Conservation (phyloP, 2,797 vertebrate species). For the Melanotaenia trifasciata region DNA sequence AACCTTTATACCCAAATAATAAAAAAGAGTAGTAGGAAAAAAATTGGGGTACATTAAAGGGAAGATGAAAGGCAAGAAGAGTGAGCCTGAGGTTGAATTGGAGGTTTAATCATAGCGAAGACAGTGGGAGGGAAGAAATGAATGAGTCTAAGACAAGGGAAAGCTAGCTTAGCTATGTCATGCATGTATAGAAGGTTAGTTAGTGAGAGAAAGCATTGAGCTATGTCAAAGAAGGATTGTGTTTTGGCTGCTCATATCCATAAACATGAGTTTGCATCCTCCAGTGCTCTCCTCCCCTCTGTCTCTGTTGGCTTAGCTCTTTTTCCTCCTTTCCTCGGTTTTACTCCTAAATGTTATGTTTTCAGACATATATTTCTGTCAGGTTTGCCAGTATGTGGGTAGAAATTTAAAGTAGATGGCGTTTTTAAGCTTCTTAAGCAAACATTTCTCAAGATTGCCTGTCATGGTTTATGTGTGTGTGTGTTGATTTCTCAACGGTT, state of each 20-base stretch:
- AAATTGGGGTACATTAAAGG: not conserved
- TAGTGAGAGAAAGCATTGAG: slow-evolving; percentile 45
- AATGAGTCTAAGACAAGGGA: slow-evolving; percentile 38
- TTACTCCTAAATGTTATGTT: not conserved
- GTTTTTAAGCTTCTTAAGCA: not conserved
- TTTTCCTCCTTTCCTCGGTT: slow-evolving; percentile 1
- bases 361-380: not conserved
- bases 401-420: not conserved
- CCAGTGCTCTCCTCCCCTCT: slow-evolving; percentile 5
- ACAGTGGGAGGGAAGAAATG: slow-evolving; percentile 24
- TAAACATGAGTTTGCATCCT: slow-evolving; percentile 71
- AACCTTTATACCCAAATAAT: slow-evolving; percentile 1
- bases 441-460: not conserved
- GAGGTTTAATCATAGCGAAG: slow-evolving; percentile 31
- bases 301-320: slow-evolving; percentile 5
- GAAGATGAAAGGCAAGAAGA: slow-evolving; percentile 11
- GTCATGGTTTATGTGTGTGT: not conserved
- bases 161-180: slow-evolving; percentile 54
- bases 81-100: slow-evolving; percentile 11
- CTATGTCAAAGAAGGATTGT: slow-evolving; percentile 71
- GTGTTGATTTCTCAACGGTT: slow-evolving; percentile 68
- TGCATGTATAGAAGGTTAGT: slow-evolving; percentile 47
- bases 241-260: slow-evolving; percentile 68
- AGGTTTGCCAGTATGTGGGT: not conserved
- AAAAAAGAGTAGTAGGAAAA: slow-evolving; percentile 1